Evolutionary conservation across 1,140 invertebrate genomes (phyloP), one percentile per base, ranked within the genome.

Genomic region (Drosophila elegans): DNA sequence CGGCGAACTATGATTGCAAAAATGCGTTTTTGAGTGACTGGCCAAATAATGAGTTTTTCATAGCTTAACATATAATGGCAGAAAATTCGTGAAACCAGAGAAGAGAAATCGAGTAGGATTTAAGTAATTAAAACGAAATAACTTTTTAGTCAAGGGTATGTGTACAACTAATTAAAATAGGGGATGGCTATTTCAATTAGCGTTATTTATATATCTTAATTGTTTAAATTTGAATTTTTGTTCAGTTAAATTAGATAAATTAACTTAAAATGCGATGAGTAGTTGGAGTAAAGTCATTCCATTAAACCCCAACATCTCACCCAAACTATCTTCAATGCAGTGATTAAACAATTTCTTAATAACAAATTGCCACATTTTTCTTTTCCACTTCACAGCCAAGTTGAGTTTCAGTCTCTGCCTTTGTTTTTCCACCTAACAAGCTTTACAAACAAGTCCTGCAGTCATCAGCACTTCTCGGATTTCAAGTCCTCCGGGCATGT

Each of bases 401-500:
- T 44, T 25, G 38, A 29, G 39, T 56, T 32, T 34, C 6, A 10
- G 52, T 36, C 5, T 16, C 16, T 6, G 62, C 39, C 21, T 68
- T 51, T 68, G 57, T 63, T 42, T 66, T 68, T 53, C 29, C 61
- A 36, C 16, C 63, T 68, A 39, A 69, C 62, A 68, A 68, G 66
- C 63, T 48, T 42, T 3, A 60, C 64, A 16, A 67, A 67, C 64
- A 64, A 56, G 63, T 69, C 49, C 67, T 69, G 67, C 36, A 71
- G 64, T 16, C 64, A 69, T 46, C 67, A 48, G 63, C 67, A 57
- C 67, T 57, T 69, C 64, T 71, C 64, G 44, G 64, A 48, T 71
- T 71, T 71, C 64, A 57, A 29, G 67, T 69, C 67, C 44, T 69
- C 51, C 45, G 27, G 67, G 27, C 67, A 32, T 38, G 46, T 10